phyloP scores from a whole-genome alignment of 1,140 invertebrate genomes.

The Trichonephila clavipes region DNA sequence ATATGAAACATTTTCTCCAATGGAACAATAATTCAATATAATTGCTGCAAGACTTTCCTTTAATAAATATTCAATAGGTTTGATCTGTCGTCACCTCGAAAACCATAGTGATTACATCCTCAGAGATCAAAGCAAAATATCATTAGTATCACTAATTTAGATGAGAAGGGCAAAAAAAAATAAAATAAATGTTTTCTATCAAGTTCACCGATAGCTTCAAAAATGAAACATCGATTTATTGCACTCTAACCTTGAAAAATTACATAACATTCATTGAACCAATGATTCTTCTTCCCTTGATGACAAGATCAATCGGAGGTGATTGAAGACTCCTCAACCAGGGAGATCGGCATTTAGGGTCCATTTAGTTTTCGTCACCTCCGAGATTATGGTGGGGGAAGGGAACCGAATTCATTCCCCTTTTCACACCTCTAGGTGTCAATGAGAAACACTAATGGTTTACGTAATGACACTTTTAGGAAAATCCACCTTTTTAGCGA shows the following conservation, averaged over 20 bases:
- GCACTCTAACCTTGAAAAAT: conserved; percentile 2
- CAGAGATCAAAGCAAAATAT: background rate
- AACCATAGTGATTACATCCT: background rate
- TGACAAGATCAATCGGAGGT: conserved; percentile 37
- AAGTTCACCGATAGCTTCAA: background rate
- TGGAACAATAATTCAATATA: no score
- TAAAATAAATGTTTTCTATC: background rate
- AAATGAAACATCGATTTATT: conserved; percentile 10
- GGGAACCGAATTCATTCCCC: background rate
- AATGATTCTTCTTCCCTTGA: background rate
- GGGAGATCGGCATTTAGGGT: conserved; percentile 24
- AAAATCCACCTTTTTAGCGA: conserved; percentile 37
- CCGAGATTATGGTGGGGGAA: conserved; percentile 9
- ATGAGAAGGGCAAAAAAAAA: background rate
- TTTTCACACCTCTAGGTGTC: conserved; percentile 61
- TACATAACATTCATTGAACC: background rate
- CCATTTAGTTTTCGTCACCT: conserved; percentile 59
- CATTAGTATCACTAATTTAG: background rate
- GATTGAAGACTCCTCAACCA: conserved; percentile 13
- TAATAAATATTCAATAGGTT: no score
- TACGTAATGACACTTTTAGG: conserved; percentile 49
- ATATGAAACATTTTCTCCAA: no score
- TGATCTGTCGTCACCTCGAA: background rate
- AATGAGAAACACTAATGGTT: conserved; percentile 41
- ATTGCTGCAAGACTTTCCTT: no score